Base-by-base conservation (phyloP, 2,113 vertebrate species). In the Larimichthys polyactis region DNA sequence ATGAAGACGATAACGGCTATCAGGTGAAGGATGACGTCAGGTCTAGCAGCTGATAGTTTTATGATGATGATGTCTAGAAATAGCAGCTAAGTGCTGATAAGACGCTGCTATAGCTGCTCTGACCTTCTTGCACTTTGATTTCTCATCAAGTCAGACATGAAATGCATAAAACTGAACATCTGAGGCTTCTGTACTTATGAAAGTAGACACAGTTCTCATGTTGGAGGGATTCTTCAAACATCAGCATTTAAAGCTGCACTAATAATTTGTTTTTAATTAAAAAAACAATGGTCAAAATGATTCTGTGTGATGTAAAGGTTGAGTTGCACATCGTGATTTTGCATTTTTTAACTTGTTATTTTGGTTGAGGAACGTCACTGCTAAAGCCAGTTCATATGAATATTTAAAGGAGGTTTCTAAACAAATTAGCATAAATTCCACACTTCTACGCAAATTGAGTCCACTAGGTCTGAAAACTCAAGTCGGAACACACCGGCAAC, bases 1-100 rank as follows among this genome's bases (percentile, higher is more conserved):
- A 64, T 54, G 32, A 51, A 68, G 43, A 43, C 24, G 5, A 20
- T 78, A 75, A 70, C 29, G 11, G 71, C 16, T 36, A 71, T 70
- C 9, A 24, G 54, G 55, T 70, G 65, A 66, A 36, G 5, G 73
- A 51, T 86, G 83, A 81, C 51, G 65, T 84, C 60, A 83, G 43
- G 65, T 81, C 81, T 81, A 16, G 48, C 22, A 52, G 24, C 2
- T 24, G 69, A 74, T 49, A n/a, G 70, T 27, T 65, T 75, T 59
- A 78, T 63, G 48, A 40, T 40, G 36, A 69, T 63, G 27, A 70
- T 40, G 48, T 77, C 44, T 65, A 15, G 22, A 64, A 72, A 83
- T 44, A 55, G 65, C 46, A 71, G 73, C 36, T 44, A 40, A n/a
- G 48, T 59, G n/a, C 58, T 49, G 78, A 84, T 80, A 76, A 71